Base-by-base conservation (phyloP, 2,888 invertebrate genomes). In the Iphiclides podalirius region DNA sequence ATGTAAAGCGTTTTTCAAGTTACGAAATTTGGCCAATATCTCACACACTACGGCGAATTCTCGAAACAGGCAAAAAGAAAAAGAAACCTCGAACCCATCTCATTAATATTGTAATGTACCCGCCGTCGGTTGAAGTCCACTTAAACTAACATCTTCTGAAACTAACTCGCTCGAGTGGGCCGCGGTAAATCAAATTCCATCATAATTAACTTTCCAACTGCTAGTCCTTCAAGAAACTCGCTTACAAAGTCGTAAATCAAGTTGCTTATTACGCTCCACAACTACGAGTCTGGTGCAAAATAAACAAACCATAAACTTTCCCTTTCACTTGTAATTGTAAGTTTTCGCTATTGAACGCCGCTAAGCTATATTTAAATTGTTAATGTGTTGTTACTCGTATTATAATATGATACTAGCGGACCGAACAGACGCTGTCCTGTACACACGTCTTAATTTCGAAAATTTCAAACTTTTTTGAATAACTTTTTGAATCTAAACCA, bases 161-260 rank as follows among this genome's bases (percentile, higher is more conserved):
- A 35, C 35, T 28, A 16, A 26, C 40, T 14, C 15, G 33, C 41
- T 17, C 47, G 36, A 37, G 17, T 43, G 42, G 37, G 33, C 33
- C 33, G 37, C 23, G 23, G 37, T 31, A 36, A 43, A 49, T 49
- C 43, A 49, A 43, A 38, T 43, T 38, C 38, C 37, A 7, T 13
- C 33, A 33, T 49, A 49, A 49, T 49, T 49, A 49, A 49, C 48
- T 49, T 48, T 31, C 23, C 38, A 38, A 39, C 34, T 16, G 43
- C 33, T 23, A 28, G 26, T 42, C 33, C 49, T 43, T 34, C 43
- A 34, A 43, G 37, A 37, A 48, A 48, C 48, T 42, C 16, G 41
- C 39, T 47, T 2, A 39, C 28, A 42, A 47, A 48, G 42, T 48
- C 31, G 42, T 48, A 48, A 48, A 48, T 48, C 48, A 48, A 48